Conservation (phyloP, 2,113 vertebrate genomes). For the Rhinogobius similis region DNA sequence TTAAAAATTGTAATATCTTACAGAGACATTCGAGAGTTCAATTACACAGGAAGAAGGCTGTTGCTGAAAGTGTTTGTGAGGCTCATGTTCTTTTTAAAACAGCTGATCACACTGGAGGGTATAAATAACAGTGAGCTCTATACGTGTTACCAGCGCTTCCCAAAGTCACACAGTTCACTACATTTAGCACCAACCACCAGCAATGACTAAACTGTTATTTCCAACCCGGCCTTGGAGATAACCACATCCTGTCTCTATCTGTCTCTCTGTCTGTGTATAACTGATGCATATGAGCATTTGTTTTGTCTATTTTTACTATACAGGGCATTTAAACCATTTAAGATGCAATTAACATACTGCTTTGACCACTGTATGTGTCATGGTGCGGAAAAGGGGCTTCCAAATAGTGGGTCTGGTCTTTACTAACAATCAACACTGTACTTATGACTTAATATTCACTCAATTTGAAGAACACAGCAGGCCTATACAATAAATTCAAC, state of each 20-base stretch:
- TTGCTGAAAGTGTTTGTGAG: not conserved
- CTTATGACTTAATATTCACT: no score
- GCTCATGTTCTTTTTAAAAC: conserved; percentile 7
- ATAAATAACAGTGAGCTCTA: conserved; percentile 4
- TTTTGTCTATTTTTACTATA: conserved; percentile 58
- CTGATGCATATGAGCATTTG: conserved; percentile 61
- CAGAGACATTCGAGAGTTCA: not conserved
- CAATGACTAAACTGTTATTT: conserved; percentile 58
- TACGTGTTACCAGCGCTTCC: conserved; percentile 3
- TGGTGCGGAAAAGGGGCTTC: no score
- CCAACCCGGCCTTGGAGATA: conserved; percentile 51
- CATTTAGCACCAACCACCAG: conserved; percentile 26
- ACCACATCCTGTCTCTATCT: conserved; percentile 36
- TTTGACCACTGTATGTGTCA: conserved; percentile 18
- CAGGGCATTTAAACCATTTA: conserved; percentile 43
- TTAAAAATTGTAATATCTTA: not conserved
- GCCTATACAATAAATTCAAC: no score
- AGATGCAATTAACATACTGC: conserved; percentile 50
- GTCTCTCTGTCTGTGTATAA: conserved; percentile 23
- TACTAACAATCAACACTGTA: no score
- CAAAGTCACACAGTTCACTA: conserved; percentile 27
- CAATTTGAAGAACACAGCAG: no score
- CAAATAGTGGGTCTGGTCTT: no score
- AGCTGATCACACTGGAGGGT: not conserved
- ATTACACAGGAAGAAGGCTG: not conserved